A percentile compares a stretch with the other conserved stretches of the same genome.
Evolutionary conservation across 2,113 vertebrate genomes (phyloP).

Genomic region (Phyllostomus discolor): DNA sequence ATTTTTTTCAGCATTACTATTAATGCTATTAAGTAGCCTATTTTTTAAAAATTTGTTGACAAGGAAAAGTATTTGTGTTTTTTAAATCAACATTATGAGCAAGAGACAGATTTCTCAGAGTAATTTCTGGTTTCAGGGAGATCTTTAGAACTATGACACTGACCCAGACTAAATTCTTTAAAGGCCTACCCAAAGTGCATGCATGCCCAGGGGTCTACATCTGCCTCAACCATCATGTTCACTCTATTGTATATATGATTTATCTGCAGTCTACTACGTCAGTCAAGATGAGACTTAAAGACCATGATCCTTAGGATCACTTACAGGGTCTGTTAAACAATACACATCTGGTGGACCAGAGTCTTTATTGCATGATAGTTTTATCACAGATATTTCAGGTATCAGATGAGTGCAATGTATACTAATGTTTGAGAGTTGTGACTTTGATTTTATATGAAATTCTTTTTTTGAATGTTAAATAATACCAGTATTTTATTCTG

Average conservation of each 20-base stretch:
- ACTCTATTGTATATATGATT: background rate
- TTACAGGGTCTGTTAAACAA: background rate
- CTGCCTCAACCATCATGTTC: background rate
- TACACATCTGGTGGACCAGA: background rate
- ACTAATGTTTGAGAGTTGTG: background rate
- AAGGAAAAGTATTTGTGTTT: background rate
- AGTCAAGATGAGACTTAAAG: background rate
- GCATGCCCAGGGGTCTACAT: background rate
- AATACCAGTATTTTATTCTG: background rate
- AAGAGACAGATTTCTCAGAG: background rate
- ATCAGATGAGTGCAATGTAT: background rate
- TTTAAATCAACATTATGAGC: background rate
- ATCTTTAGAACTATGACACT: background rate
- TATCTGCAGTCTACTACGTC: background rate
- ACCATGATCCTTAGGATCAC: background rate
- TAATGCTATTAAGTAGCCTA: background rate
- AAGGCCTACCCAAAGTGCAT: background rate
- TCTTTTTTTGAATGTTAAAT: background rate
- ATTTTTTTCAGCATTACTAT: background rate
- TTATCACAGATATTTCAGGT: background rate
- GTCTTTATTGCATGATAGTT: background rate
- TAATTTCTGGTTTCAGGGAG: background rate
- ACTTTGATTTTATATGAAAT: background rate
- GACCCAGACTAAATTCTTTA: background rate
- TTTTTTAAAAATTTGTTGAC: background rate